Evolutionary conservation across 37 sponge, comb jelly and placozoan species (phyloP), one percentile per base, ranked within the genome.

Genomic region (Mnemiopsis leidyi): DNA sequence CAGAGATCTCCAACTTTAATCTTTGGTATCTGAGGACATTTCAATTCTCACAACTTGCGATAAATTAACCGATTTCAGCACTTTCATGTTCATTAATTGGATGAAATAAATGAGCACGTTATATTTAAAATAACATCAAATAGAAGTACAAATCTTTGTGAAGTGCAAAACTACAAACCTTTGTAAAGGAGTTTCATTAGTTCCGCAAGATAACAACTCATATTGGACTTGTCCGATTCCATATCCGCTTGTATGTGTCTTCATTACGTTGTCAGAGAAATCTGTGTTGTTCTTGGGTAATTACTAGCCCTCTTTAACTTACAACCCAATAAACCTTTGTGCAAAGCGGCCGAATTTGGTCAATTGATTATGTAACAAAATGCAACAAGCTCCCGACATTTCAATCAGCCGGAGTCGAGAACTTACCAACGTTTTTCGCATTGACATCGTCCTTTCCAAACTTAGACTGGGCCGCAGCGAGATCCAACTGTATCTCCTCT

Each of bases 201-300:
- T 40, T 23, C 61, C 39, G 48, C 90, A 85, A 61, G 90, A 85
- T 3, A 85, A 37, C 1, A 85, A 37, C 30, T 85, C 90, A 61
- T 85, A 85, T 28, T 85, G 90, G 48, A 85, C 90, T 28, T 85
- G 90, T 33, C 90, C 90, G 5, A 85, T 40, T 39, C 90, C 90
- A 29, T 85, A 85, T 28, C 90, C 90, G 1, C 90, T 37, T 3
- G 40, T 13, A n/a, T 85, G 40, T 3, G 40, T 23, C 90, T 85
- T 85, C 90, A 85, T 85, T 18, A 85, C 90, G 23, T 85, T 85
- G 61, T 85, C 90, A 7, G 90, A 85, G 90, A 85, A 85, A 85
- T 85, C 90, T 85, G 90, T 25, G 79, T 48, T 48, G 13, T 48
- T 48, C 61, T 48, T 48, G 61, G 13, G 61, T 48, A 18, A 48